These are phyloP conservation scores for Silvanus unidentatus DNA, from an alignment of 2,888 invertebrate species.

Conservation along the genomic window DNA sequence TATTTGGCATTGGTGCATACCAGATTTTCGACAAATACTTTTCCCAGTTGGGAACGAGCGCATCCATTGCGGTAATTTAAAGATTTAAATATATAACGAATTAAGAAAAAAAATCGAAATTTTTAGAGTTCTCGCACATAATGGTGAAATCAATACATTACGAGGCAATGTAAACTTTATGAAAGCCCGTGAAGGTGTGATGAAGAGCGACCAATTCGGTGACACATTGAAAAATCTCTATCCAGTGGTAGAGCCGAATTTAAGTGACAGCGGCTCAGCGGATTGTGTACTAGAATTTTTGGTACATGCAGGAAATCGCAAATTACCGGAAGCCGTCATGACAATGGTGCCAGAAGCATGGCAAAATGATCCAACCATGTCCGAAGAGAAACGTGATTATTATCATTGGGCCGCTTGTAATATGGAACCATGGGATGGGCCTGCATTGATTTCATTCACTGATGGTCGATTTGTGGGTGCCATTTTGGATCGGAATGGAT, in stretches of 20 bases:
- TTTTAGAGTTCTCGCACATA: slow-evolving; percentile 84
- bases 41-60: slow-evolving; percentile 98
- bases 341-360: slow-evolving; percentile 99
- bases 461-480: slow-evolving; percentile 95
- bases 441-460: slow-evolving; percentile 93
- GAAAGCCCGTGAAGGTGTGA: slow-evolving; percentile 97
- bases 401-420: slow-evolving; percentile 96
- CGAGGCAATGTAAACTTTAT: slow-evolving; percentile 97
- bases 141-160: slow-evolving; percentile 98
- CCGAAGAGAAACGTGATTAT: slow-evolving; percentile 85
- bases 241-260: slow-evolving; percentile 95
- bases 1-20: slow-evolving; percentile 96
- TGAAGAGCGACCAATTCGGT: slow-evolving; percentile 81
- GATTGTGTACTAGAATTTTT: slow-evolving; percentile 98
- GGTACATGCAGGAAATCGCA: slow-evolving; percentile 84
- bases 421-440: slow-evolving; percentile 99
- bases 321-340: slow-evolving; percentile 96
- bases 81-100: background rate
- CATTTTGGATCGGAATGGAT: slow-evolving; percentile 82
- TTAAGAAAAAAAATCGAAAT: no score
- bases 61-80: slow-evolving; percentile 84
- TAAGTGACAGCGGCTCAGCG: slow-evolving; percentile 95
- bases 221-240: slow-evolving; percentile 82
- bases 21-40: slow-evolving; percentile 98
- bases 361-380: slow-evolving; percentile 94